A percentile compares a stretch with the other conserved stretches of the same genome.
Evolutionary conservation across 2,888 invertebrate genomes (phyloP).

Genomic region (Nipponacmea schrenckii): DNA sequence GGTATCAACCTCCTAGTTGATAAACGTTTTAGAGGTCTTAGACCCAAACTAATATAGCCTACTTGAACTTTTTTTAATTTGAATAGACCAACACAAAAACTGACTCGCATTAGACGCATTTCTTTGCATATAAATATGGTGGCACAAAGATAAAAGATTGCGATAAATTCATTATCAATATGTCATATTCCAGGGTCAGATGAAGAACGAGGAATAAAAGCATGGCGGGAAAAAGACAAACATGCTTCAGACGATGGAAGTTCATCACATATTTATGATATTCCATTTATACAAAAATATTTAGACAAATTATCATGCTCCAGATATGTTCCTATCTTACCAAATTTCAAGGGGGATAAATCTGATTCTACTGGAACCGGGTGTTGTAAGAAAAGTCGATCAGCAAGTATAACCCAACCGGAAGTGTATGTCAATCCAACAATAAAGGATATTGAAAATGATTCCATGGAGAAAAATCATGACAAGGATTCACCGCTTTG

Average conservation of each 20-base stretch:
- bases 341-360: constrained; percentile 20
- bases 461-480: background rate
- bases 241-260: constrained; percentile 4
- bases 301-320: constrained; percentile 38
- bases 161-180: too few relatives aligned
- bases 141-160: too few relatives aligned
- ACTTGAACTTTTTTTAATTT: too few relatives aligned
- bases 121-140: too few relatives aligned
- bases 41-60: too few relatives aligned
- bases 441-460: background rate
- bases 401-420: background rate
- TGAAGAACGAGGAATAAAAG: constrained; percentile 80
- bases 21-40: too few relatives aligned
- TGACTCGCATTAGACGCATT: too few relatives aligned
- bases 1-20: too few relatives aligned
- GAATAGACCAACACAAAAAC: too few relatives aligned
- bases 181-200: constrained; percentile 73
- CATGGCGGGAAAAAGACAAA: constrained; percentile 74
- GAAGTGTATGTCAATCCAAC: background rate
- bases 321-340: constrained; percentile 48
- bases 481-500: background rate
- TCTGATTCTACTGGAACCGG: background rate
- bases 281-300: constrained; percentile 49
- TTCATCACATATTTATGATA: constrained; percentile 61
- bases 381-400: background rate